phyloP scores from a whole-genome alignment of 2,113 vertebrate genomes.

The Mobula hypostoma region DNA sequence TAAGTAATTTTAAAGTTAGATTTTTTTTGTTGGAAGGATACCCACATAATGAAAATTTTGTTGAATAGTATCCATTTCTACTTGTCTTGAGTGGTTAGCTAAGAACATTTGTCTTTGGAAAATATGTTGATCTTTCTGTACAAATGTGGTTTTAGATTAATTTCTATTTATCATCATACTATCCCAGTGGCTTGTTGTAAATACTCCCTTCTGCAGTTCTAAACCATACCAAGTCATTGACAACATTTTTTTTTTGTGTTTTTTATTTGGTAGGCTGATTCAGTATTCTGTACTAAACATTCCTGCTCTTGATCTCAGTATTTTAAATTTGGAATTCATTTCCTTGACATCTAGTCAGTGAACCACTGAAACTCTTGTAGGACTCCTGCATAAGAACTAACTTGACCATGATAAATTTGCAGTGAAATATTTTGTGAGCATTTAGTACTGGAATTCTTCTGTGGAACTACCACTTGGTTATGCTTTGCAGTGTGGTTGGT shows the following conservation, averaged over 20 bases:
- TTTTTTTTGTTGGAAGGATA: neutral
- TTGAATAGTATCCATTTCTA: neutral
- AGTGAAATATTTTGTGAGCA: neutral
- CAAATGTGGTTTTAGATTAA: neutral
- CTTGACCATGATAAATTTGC: neutral
- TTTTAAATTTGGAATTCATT: neutral
- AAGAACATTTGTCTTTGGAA: neutral
- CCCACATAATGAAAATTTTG: neutral
- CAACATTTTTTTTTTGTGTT: neutral
- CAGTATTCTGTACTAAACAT: neutral
- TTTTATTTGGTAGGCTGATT: neutral
- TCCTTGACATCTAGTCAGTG: neutral
- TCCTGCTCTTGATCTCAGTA: neutral
- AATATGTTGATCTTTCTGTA: neutral
- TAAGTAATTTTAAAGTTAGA: neutral
- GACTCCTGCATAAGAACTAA: neutral
- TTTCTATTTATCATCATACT: neutral
- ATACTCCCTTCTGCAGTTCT: neutral
- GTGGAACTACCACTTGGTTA: neutral
- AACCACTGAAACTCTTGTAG: neutral
- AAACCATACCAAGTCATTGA: neutral
- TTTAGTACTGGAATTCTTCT: neutral
- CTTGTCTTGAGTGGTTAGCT: neutral
- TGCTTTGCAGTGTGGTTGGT: neutral
- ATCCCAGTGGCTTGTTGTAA: neutral